Evolutionary conservation across 1,140 invertebrate genomes (phyloP), one percentile per base, ranked within the genome.

Genomic region (Bombus consobrinus): DNA sequence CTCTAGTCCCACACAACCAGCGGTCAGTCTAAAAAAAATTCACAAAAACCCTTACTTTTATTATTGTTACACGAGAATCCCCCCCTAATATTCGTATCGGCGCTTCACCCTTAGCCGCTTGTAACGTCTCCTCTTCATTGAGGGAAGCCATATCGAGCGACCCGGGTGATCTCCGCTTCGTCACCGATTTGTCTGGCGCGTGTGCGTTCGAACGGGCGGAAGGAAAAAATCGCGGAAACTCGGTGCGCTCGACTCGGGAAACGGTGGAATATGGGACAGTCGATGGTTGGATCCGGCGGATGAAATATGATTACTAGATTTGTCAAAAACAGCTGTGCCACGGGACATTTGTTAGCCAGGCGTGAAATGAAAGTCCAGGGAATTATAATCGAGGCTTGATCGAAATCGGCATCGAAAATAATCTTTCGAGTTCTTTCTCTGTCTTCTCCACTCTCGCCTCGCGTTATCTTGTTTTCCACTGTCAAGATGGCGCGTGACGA

Each of bases 261-360:
- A 83, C 69, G 77, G 73, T 71, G 75, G 88, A 81, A 87, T 64
- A 68, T 66, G 72, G 62, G 66, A 37, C 82, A 68, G 88, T 83
- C 88, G 84, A 86, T 80, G 81, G 41, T 18, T 39, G 82, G 82
- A 59, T 88, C 43, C 83, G 87, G 89, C 57, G 86, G 59, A 88
- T 90, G 86, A 90, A 90, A 90, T 90, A 90, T 85, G 89, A 90
- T 90, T 88, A 81, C 78, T 39, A 89, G 86, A 90, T 90, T 90
- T 90, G 89, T 90, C 89, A 90, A 90, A 90, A 90, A 88, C 89
- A 90, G 89, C 88, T 90, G 89, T 80, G 89, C 86, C 89, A 86
- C 53, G 86, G 66, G 80, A 83, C 76, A 83, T 89, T 89, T 89
- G 89, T 87, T 87, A 77, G 64, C 64, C 75, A 41, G 81, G 80